Conservation (phyloP, 1,140 invertebrate species). For the Meloidogyne floridensis region DNA sequence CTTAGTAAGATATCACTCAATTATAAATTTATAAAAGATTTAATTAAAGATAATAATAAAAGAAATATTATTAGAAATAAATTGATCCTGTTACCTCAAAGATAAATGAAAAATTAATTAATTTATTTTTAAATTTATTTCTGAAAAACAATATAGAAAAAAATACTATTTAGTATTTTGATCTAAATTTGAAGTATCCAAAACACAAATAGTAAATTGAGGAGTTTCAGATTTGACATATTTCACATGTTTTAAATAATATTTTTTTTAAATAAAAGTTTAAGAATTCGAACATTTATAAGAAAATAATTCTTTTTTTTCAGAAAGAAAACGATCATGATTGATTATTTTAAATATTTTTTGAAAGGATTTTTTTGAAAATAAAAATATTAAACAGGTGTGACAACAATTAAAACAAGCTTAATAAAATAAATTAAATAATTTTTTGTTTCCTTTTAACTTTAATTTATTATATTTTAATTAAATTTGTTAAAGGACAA, state of each 20-base stretch:
- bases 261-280: neutral
- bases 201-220: neutral
- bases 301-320: neutral
- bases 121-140: no score
- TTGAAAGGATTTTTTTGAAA: neutral
- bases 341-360: neutral
- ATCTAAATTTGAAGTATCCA: neutral
- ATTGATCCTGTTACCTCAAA: no score
- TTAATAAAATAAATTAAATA: no score
- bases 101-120: no score
- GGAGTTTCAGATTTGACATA: neutral
- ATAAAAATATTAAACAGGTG: neutral
- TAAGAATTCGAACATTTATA: neutral
- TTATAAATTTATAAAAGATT: no score
- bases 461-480: no score
- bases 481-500: no score
- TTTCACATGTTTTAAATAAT: constrained; percentile 1
- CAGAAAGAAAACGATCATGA: neutral
- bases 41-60: no score
- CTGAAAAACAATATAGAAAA: no score
- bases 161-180: neutral
- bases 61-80: no score
- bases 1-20: no score
- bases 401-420: neutral
- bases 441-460: no score